Conservation (phyloP, 2,113 vertebrate genomes). For the Leptobrachium leishanense region DNA sequence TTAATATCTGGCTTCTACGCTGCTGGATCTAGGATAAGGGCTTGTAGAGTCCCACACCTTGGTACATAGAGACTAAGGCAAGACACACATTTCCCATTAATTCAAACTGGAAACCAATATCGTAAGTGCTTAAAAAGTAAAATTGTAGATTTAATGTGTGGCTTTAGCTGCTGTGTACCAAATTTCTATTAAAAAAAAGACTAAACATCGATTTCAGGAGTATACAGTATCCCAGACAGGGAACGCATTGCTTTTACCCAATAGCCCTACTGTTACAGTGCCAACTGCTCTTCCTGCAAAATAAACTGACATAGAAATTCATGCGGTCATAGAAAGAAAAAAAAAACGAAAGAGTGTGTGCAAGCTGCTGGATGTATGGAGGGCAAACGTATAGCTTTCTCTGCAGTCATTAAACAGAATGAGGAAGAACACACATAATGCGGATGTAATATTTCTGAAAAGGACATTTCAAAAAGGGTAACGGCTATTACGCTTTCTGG, state of each 20-base stretch:
- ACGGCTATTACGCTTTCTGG: conserved; percentile 55
- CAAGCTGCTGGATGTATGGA: conserved; percentile 14
- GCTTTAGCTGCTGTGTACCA: too few species aligned
- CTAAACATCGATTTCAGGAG: too few species aligned
- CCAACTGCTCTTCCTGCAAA: background rate
- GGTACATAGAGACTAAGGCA: too few species aligned
- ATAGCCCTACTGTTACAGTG: background rate
- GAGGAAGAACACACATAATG: conserved; percentile 48
- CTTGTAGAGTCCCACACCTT: too few species aligned
- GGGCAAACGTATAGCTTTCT: conserved; percentile 32
- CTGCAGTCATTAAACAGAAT: conserved; percentile 35
- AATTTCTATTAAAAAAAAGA: too few species aligned
- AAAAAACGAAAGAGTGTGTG: conserved; percentile 7
- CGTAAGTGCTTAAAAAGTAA: too few species aligned
- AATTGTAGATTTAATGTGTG: too few species aligned
- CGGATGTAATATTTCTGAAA: conserved; percentile 57
- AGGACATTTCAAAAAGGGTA: conserved; percentile 58
- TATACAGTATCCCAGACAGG: too few species aligned
- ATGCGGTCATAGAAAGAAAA: background rate
- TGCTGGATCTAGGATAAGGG: too few species aligned
- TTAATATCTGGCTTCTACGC: too few species aligned
- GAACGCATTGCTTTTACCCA: background rate
- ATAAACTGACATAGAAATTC: conserved; percentile 1
- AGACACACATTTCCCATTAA: too few species aligned
- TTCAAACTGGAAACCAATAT: too few species aligned